These are phyloP conservation scores for Ladona fulva DNA, from an alignment of 1,140 invertebrate species.

Conservation along the genomic window DNA sequence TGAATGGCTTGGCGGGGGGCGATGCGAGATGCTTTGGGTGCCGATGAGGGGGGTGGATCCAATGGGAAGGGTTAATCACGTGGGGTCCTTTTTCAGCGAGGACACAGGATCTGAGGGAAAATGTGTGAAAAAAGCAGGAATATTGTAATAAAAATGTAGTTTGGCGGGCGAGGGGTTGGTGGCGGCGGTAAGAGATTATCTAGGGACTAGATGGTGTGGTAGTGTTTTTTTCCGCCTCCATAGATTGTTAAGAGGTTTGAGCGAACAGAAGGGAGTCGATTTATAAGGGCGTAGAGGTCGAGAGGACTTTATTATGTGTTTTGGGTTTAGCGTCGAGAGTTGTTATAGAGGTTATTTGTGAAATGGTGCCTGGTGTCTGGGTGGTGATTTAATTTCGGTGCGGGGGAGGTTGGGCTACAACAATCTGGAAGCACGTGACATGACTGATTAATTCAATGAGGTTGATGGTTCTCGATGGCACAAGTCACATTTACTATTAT, in stretches of 20 bases:
- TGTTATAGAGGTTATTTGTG: not conserved
- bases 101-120: not conserved
- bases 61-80: not conserved
- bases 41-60: not conserved
- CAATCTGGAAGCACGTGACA: too few relatives aligned
- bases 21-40: not conserved
- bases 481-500: too few relatives aligned
- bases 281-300: not conserved
- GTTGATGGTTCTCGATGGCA: too few relatives aligned
- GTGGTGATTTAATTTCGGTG: too few relatives aligned
- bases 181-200: not conserved
- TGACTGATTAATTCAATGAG: too few relatives aligned
- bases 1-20: not conserved
- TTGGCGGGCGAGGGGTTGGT: not conserved
- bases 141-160: not conserved
- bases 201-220: not conserved
- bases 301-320: not conserved
- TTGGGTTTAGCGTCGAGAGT: not conserved
- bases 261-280: not conserved
- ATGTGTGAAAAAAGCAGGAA: not conserved
- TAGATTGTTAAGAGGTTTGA: not conserved
- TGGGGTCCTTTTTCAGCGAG: not conserved
- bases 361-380: not conserved
- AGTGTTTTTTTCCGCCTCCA: not conserved
- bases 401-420: too few relatives aligned